phyloP scores from a whole-genome alignment of 2,113 vertebrate genomes.

The Plecturocebus donacophilus region DNA sequence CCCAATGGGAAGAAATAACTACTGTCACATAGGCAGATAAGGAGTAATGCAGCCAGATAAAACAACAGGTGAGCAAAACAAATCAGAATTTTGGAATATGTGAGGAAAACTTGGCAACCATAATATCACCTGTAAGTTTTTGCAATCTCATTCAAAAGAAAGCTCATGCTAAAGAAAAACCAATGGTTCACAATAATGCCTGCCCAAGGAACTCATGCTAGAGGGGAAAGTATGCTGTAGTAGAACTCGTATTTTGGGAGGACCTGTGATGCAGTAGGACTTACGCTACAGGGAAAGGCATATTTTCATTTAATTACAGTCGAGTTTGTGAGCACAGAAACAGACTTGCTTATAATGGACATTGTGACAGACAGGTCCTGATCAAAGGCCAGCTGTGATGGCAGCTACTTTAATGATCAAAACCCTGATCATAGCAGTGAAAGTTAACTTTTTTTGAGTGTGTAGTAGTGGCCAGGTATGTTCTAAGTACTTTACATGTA shows the following conservation, averaged over 20 bases:
- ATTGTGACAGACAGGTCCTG: not conserved
- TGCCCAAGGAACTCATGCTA: not conserved
- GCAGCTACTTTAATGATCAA: not conserved
- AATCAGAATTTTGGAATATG: not conserved
- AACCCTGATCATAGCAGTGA: not conserved
- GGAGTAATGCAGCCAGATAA: not conserved
- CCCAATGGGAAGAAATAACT: not conserved
- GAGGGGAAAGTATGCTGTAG: not conserved
- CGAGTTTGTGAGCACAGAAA: not conserved
- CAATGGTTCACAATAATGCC: not conserved
- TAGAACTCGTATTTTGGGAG: not conserved
- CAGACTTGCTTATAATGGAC: not conserved
- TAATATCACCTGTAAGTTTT: not conserved
- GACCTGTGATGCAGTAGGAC: not conserved
- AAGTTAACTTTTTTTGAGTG: not conserved
- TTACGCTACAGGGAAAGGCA: fast-evolving
- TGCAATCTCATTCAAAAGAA: not conserved
- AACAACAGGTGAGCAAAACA: not conserved
- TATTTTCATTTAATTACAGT: not conserved
- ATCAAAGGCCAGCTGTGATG: not conserved
- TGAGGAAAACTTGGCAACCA: not conserved
- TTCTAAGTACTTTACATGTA: not conserved
- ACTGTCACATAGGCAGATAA: not conserved
- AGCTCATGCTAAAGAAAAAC: not conserved
- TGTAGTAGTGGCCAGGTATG: too few species aligned